Conservation (phyloP, 2,113 vertebrate genomes). For the Dipodomys stephensi region DNA sequence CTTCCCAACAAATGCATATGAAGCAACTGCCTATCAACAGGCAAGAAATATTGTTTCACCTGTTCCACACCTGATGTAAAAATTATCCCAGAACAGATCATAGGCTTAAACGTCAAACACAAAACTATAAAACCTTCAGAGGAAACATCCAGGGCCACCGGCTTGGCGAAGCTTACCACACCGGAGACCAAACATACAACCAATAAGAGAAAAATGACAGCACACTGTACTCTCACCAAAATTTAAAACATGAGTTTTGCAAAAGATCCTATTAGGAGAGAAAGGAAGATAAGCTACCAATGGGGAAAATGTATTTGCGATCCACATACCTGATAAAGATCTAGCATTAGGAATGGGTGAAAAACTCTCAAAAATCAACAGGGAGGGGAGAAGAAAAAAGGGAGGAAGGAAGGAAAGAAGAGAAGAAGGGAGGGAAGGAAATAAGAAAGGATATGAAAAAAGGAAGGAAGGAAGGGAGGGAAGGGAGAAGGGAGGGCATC, state of each 20-base stretch:
- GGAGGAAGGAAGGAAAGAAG: not conserved
- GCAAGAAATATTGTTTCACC: not conserved
- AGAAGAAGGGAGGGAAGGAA: not conserved
- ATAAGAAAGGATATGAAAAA: too few species aligned
- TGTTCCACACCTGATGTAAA: not conserved
- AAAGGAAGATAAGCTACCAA: not conserved
- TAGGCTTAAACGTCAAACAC: not conserved
- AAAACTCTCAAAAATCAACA: not conserved
- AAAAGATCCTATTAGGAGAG: not conserved
- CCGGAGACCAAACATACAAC: not conserved
- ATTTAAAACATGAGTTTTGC: not conserved
- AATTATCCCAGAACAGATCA: not conserved
- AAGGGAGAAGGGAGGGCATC: too few species aligned
- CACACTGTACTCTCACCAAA: not conserved
- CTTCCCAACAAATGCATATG: not conserved
- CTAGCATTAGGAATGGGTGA: not conserved
- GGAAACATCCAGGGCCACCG: not conserved
- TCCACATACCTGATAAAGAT: not conserved
- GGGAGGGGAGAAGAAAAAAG: not conserved
- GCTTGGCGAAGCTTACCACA: not conserved
- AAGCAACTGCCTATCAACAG: not conserved
- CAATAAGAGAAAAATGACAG: not conserved
- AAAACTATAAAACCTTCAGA: slow-evolving; percentile 12
- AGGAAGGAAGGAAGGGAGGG: too few species aligned
- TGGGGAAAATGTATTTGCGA: not conserved